Evolutionary conservation across 2,113 vertebrate species (phyloP).

Genomic region (Morone saxatilis): DNA sequence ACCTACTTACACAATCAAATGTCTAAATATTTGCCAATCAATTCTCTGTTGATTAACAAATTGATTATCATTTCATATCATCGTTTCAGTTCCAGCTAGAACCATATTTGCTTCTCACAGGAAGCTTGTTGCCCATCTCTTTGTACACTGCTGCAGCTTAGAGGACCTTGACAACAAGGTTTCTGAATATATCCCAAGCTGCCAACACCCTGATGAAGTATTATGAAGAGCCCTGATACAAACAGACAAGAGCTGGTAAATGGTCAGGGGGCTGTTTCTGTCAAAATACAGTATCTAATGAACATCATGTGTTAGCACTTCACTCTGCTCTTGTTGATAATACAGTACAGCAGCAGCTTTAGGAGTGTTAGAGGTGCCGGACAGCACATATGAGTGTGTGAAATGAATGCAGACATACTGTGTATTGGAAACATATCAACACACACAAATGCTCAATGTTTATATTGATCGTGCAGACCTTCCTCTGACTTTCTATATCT

Average conservation of each 20-base stretch:
- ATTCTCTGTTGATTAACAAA: background rate
- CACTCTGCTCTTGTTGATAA: slow-evolving; percentile 12
- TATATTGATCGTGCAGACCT: no score
- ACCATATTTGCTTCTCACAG: background rate
- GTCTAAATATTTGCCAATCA: background rate
- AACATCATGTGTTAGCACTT: slow-evolving; percentile 7
- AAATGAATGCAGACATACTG: background rate
- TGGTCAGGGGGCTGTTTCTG: slow-evolving; percentile 7
- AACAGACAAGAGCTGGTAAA: slow-evolving; percentile 24
- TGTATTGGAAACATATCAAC: slow-evolving; percentile 9
- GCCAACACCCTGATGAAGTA: slow-evolving; percentile 29
- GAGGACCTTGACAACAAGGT: background rate
- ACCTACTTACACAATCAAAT: background rate
- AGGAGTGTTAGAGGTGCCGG: background rate
- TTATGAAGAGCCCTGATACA: slow-evolving; percentile 1
- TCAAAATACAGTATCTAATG: slow-evolving; percentile 11
- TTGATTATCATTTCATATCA: background rate
- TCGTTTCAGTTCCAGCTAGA: background rate
- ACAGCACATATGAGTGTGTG: background rate
- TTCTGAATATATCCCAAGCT: slow-evolving; percentile 30
- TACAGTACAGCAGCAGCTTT: slow-evolving; percentile 8
- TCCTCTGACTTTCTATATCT: background rate
- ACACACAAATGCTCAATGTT: background rate
- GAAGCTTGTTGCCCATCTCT: background rate
- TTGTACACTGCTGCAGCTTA: background rate